These are phyloP conservation scores for Mormoops blainvillei DNA, from an alignment of 2,113 vertebrate species.

Conservation along the genomic window DNA sequence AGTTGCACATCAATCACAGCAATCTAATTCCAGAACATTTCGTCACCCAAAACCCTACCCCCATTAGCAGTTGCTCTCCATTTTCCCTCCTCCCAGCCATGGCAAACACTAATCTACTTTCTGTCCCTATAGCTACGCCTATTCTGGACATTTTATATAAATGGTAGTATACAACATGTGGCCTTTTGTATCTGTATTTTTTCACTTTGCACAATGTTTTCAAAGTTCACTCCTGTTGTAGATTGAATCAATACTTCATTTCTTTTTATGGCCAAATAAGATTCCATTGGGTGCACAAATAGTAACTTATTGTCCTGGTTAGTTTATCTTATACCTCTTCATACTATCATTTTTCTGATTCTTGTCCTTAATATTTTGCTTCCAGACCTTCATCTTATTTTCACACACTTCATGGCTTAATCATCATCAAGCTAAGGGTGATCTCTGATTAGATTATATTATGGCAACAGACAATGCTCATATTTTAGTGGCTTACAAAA, in stretches of 20 bases:
- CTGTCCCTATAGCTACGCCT: background rate
- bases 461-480: background rate
- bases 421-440: background rate
- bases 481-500: background rate
- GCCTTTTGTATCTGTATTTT: background rate
- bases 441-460: background rate
- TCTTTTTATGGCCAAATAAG: constrained; percentile 6
- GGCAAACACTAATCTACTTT: background rate
- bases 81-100: background rate
- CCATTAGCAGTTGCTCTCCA: background rate
- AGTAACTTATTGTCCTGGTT: background rate
- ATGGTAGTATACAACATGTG: background rate
- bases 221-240: background rate
- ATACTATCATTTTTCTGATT: background rate
- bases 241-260: constrained; percentile 38
- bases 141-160: background rate
- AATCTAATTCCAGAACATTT: background rate
- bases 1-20: background rate
- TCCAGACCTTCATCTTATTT: background rate
- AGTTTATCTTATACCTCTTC: background rate
- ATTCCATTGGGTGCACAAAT: background rate
- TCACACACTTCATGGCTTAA: background rate
- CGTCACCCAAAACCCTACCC: background rate
- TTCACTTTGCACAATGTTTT: constrained; percentile 10
- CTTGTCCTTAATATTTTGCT: background rate